Base-by-base conservation (phyloP, 2,888 invertebrate species). In the Neoitamus cyanurus region DNA sequence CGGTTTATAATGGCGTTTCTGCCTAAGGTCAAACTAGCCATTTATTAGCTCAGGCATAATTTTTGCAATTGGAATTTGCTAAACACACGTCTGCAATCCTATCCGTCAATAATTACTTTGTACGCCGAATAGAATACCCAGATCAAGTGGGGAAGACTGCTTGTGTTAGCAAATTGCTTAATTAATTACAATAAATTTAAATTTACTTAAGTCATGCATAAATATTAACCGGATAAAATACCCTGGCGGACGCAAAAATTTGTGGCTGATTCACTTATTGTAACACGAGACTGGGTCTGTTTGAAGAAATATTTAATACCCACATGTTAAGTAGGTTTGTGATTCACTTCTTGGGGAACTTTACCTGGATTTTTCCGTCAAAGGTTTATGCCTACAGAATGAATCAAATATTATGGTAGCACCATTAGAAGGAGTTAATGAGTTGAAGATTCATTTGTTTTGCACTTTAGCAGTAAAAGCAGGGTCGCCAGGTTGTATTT, bases 291-390 rank as follows among this genome's bases (percentile, higher is more conserved):
- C 73, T 34, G 20, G 36, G 36, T 6, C 36, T 73, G 37, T 73
- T 73, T 73, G 31, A 36, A 36, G 36, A 36, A 73, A n/a, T 36
- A 73, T 20, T 73, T 73, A 73, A 15, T 36, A 73, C 11, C 11
- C 15, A 15, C 11, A 34, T 20, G 73, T 37, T 30, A 73, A 73
- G 34, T 73, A 31, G 31, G 34, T 73, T 73, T 73, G 36, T 73
- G 36, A 73, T 37, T 28, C 73, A 73, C 11, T 73, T 73, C 34
- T 15, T 15, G 34, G 31, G 25, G 73, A 20, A 34, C 20, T 73
- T 73, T 73, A 73, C 36, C 73, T 28, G 73, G 36, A 73, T 73
- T 73, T 73, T 73, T 73, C 73, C 73, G 36, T 20, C 31, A 36
- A 73, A 73, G 73, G 15, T 73, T 73, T 9, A 73, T 34, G 25